Conservation (phyloP, 2,888 invertebrate genomes). For the Harpalus rubripes region DNA sequence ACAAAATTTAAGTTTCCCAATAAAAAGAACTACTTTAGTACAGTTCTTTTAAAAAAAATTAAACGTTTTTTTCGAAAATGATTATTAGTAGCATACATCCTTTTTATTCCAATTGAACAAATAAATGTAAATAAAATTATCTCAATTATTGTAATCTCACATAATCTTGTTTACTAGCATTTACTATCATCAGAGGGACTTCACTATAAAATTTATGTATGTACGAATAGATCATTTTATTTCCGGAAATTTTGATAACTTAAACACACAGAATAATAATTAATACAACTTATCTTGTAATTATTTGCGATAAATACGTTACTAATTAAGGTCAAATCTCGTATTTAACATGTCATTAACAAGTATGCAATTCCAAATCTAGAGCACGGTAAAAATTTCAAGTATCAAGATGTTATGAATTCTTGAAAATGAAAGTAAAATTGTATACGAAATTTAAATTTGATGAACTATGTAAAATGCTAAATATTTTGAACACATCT, state of each 20-base stretch:
- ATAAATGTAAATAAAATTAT: background rate
- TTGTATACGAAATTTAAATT: constrained; percentile 23
- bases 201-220: background rate
- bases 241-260: constrained; percentile 28
- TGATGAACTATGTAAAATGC: constrained; percentile 48
- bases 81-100: no score
- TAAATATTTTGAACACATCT: constrained; percentile 30
- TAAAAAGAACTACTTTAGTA: no score
- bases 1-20: no score
- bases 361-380: constrained; percentile 10
- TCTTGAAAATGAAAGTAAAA: constrained; percentile 50
- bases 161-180: background rate
- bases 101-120: no score
- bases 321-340: constrained; percentile 41
- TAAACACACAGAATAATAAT: background rate
- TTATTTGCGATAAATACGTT: background rate
- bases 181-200: background rate
- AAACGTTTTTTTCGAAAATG: no score
- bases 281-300: constrained; percentile 4
- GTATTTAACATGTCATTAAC: constrained; percentile 37
- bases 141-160: background rate
- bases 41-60: no score
- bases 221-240: background rate
- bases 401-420: constrained; percentile 33
- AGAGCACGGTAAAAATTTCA: constrained; percentile 34